Evolutionary conservation across 2,888 invertebrate species (phyloP), one percentile per base, ranked within the genome.

Genomic region (Chalcis sispes): DNA sequence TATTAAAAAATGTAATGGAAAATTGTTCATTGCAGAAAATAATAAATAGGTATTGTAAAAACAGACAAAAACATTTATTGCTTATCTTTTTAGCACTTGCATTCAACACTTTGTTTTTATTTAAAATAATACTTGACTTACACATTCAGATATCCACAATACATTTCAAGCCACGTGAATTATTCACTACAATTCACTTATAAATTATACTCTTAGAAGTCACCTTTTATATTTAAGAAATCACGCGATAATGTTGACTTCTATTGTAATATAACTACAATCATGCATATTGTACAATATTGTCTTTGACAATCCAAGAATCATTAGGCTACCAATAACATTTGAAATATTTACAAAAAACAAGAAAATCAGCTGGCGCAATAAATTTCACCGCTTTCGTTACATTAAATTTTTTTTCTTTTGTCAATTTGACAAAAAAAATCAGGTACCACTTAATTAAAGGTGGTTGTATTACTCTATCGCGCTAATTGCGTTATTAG

Each of bases 401-500:
- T 64, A 72, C n/a, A n/a, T n/a, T n/a, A n/a, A n/a, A n/a, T n/a
- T n/a, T n/a, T 61, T 69, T 27, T 61, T 67, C 23, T 66, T 67
- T 75, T 52, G 70, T 78, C 72, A 75, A 65, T 64, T 64, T 73
- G 67, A 74, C 71, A 74, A 72, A 72, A 67, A 42, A 70, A 58
- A 56, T 18, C 67, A 66, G 61, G 56, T 59, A 56, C 59, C 27
- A 52, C 64, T 50, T 62, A 20, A 46, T 66, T 66, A 18, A 64
- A 25, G 8, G 56, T 71, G 52, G 64, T 61, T 1, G 27, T 23
- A 65, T 58, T 71, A 27, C 76, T 78, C 89, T 92, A 98, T 90
- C 98, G 95, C 36, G 99, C 99, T 79, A 99, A 91, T 83, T 99
- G 98, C 78, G 98, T 98, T 83, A 99, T 99, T 58, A 99, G 92